Evolutionary conservation across 2,888 invertebrate genomes (phyloP).

Genomic region (Meghimatium bilineatum): DNA sequence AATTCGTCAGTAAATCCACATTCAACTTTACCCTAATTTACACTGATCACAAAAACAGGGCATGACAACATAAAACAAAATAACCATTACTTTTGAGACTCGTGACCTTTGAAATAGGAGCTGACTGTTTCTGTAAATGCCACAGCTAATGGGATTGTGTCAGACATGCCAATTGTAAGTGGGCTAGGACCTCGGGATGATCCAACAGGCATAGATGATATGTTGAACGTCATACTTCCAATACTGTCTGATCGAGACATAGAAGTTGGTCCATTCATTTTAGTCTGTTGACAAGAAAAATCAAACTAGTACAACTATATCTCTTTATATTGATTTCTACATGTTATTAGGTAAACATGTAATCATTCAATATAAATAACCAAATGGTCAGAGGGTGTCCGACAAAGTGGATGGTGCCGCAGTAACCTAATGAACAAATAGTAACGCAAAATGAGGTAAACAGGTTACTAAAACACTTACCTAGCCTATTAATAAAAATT

Average conservation of each 20-base stretch:
- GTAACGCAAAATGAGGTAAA: no score
- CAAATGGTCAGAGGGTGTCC: no score
- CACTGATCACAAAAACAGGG: not conserved
- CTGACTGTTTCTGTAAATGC: slow-evolving; percentile 98
- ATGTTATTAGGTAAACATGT: no score
- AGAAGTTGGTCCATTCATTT: slow-evolving; percentile 50
- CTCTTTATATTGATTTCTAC: no score
- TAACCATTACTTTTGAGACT: slow-evolving; percentile 68
- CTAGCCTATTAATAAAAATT: no score
- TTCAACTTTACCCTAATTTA: no score
- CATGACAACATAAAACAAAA: not conserved
- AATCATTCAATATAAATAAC: no score
- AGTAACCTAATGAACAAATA: no score
- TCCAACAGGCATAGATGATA: slow-evolving; percentile 78
- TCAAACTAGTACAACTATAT: no score
- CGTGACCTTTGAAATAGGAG: slow-evolving; percentile 93
- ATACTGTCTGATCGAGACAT: slow-evolving; percentile 85
- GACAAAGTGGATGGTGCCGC: no score
- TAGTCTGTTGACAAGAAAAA: slow-evolving; percentile 37
- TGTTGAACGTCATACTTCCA: slow-evolving; percentile 84
- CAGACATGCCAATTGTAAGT: slow-evolving; percentile 90
- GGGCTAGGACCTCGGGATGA: slow-evolving; percentile 95
- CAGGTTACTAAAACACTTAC: no score
- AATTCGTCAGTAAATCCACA: no score
- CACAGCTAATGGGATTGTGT: slow-evolving; percentile 96